Evolutionary conservation across 2,797 vertebrate genomes (phyloP).

Genomic region (Typhlichthys subterraneus): DNA sequence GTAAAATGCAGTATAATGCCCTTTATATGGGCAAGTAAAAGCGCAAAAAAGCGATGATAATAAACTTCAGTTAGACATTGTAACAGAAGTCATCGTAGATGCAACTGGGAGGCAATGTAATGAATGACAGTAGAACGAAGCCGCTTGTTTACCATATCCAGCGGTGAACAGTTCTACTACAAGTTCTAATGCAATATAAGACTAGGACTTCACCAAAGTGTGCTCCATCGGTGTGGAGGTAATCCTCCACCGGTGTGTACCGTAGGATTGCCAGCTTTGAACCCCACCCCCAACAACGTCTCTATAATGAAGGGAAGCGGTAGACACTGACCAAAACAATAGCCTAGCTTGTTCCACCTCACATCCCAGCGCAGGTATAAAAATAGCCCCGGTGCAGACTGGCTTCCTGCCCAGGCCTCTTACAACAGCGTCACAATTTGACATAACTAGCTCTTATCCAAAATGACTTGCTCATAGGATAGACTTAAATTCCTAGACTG

Average conservation of each 20-base stretch:
- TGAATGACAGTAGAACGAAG: no score
- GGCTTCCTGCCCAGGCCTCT: conserved; percentile 55
- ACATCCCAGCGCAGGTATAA: conserved; percentile 39
- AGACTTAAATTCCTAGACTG: neutral
- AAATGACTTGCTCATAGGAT: neutral
- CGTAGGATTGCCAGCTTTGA: conserved; percentile 8
- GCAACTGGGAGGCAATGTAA: no score
- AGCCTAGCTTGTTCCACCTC: conserved; percentile 16
- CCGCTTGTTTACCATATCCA: no score
- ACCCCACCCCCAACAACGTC: conserved; percentile 26
- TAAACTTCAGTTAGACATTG: no score
- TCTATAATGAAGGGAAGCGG: conserved; percentile 41
- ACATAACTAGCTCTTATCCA: neutral
- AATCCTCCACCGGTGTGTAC: no score
- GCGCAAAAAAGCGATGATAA: no score
- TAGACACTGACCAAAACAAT: conserved; percentile 68
- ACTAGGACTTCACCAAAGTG: no score
- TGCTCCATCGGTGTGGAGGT: no score
- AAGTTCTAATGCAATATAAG: no score
- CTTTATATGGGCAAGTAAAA: no score
- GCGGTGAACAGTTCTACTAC: no score
- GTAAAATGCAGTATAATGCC: neutral
- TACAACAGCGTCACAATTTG: conserved; percentile 24
- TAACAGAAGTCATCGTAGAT: no score
- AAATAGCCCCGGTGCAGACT: conserved; percentile 56